These are phyloP conservation scores for Astreopora myriophthalma DNA, from an alignment of 64 coral and sea anemone species.

Conservation along the genomic window DNA sequence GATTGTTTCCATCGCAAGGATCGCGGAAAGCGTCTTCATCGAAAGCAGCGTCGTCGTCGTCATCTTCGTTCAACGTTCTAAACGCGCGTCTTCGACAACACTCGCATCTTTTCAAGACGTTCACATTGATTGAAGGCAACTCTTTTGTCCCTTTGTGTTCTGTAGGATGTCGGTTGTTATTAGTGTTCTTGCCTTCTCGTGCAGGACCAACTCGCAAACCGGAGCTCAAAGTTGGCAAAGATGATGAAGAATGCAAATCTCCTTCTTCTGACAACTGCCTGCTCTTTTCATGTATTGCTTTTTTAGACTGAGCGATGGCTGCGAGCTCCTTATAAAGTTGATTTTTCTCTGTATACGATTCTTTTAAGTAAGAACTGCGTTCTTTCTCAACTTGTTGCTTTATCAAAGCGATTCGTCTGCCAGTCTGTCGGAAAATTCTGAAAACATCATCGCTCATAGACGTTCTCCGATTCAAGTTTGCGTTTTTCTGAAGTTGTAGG, in stretches of 20 bases:
- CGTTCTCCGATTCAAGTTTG: conserved; percentile 17
- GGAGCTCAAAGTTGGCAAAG: not conserved
- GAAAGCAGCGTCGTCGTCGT: not conserved
- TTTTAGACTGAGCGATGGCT: conserved; percentile 31
- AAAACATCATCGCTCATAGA: conserved; percentile 71
- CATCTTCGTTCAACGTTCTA: not conserved
- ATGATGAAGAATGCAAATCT: not conserved
- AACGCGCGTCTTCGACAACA: conserved; percentile 60
- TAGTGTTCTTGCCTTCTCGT: not conserved
- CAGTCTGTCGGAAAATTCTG: conserved; percentile 66
- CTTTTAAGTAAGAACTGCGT: conserved; percentile 44
- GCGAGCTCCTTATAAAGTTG: conserved; percentile 70
- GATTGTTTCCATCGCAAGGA: not conserved
- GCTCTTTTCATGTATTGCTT: not conserved
- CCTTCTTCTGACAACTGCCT: not conserved
- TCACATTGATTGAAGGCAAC: conserved; percentile 50
- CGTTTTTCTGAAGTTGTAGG: conserved; percentile 67
- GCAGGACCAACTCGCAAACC: not conserved
- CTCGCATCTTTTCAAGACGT: conserved; percentile 65
- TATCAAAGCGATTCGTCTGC: conserved; percentile 45
- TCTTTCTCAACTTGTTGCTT: conserved; percentile 53
- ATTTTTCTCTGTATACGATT: conserved; percentile 60
- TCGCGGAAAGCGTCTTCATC: conserved; percentile 4
- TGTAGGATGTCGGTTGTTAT: not conserved
- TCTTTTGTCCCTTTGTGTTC: not conserved